Percentiles rank a stretch among this genome's conserved stretches.
phyloP scores from a whole-genome alignment of 2,797 vertebrate species.

The Helostoma temminkii region DNA sequence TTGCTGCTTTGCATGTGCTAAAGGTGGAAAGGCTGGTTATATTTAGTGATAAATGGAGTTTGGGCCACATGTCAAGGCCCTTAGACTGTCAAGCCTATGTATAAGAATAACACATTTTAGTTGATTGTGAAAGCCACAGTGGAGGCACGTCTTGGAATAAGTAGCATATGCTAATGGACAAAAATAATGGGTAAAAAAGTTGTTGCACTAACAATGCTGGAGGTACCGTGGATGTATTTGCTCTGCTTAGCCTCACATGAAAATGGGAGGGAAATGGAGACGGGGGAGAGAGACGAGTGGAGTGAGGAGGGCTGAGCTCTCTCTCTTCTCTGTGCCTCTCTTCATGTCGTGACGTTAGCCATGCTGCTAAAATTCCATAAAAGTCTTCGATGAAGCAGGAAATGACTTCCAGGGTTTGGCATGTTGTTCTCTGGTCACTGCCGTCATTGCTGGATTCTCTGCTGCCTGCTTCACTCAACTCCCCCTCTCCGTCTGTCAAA shows the following conservation, averaged over 20 bases:
- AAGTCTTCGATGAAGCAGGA: conserved; percentile 87
- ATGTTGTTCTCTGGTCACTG: conserved; percentile 82
- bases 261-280: conserved; percentile 42
- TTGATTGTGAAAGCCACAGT: neutral
- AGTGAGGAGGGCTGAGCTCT: neutral
- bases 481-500: conserved; percentile 26
- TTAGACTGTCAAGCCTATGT: neutral
- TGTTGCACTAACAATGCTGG: neutral
- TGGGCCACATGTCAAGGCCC: neutral
- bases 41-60: neutral
- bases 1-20: conserved; percentile 8
- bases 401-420: conserved; percentile 87
- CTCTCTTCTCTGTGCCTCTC: conserved; percentile 33
- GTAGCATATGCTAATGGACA: neutral
- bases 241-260: conserved; percentile 41
- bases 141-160: neutral
- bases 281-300: conserved; percentile 6
- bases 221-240: neutral
- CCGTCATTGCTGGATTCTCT: conserved; percentile 81
- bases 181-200: neutral
- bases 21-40: neutral
- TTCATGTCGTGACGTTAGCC: conserved; percentile 61
- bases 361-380: conserved; percentile 85
- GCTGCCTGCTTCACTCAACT: conserved; percentile 55
- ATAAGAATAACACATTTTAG: conserved; percentile 7